Conservation (phyloP, 2,888 invertebrate species). For the Drosophila hawaiiensis region DNA sequence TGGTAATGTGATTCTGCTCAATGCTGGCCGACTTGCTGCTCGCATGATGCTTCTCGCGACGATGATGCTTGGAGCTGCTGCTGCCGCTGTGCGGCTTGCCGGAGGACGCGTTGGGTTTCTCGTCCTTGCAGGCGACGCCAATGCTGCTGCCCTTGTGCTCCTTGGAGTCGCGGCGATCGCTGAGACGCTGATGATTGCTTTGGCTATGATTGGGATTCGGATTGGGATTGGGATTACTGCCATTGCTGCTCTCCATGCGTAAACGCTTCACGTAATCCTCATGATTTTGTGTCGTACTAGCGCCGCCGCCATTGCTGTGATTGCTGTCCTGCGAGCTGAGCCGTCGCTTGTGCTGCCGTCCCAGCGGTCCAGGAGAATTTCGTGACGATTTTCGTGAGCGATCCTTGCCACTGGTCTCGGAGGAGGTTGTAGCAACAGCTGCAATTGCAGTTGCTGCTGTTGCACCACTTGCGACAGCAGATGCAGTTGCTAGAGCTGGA, state of each 20-base stretch:
- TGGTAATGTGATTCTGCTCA: constrained; percentile 30
- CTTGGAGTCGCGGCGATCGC: constrained; percentile 76
- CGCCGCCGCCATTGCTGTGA: constrained; percentile 50
- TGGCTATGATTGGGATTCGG: constrained; percentile 32
- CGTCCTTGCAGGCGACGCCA: constrained; percentile 51
- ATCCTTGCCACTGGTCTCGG: constrained; percentile 60
- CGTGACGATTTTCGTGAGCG: constrained; percentile 81
- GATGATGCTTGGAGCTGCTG: constrained; percentile 69
- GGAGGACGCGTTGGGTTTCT: constrained; percentile 33
- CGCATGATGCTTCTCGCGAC: constrained; percentile 72
- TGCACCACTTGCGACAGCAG: not conserved
- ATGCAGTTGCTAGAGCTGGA: constrained; percentile 8
- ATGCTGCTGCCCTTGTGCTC: constrained; percentile 64
- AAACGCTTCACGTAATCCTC: constrained; percentile 83
- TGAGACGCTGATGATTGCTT: constrained; percentile 57
- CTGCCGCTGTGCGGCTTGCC: constrained; percentile 56
- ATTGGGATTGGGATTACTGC: constrained; percentile 4
- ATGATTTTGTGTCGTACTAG: constrained; percentile 55
- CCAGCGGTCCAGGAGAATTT: constrained; percentile 77
- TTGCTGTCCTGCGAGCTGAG: constrained; percentile 91
- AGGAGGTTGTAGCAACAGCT: constrained; percentile 11
- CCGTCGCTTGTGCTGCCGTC: constrained; percentile 88
- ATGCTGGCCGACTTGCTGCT: constrained; percentile 81
- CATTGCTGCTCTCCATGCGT: constrained; percentile 74
- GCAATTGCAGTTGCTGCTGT: constrained; percentile 3